These are phyloP conservation scores for Propsilocerus akamusi DNA, from an alignment of 1,140 invertebrate genomes.

Conservation along the genomic window DNA sequence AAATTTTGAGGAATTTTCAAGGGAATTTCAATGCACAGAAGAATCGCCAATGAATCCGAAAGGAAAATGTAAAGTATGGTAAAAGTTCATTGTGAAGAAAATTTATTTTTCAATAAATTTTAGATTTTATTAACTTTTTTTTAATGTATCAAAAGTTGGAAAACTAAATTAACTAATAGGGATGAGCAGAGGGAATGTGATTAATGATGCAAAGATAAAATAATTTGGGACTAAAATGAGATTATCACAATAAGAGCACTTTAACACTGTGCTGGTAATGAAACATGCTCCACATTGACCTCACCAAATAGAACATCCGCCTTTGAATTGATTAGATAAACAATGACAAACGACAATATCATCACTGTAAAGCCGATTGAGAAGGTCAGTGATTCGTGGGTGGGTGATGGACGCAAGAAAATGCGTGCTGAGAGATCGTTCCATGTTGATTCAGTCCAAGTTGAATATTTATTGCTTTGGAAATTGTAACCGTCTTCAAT, in stretches of 20 bases:
- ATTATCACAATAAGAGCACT: too few relatives aligned
- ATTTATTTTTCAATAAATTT: too few relatives aligned
- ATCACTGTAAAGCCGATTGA: constrained; percentile 40
- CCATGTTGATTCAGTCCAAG: constrained; percentile 89
- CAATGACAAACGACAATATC: constrained; percentile 40
- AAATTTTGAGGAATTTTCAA: constrained; percentile 61
- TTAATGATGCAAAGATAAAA: too few relatives aligned
- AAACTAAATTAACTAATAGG: too few relatives aligned
- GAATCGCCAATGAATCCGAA: constrained; percentile 59
- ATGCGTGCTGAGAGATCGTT: constrained; percentile 48
- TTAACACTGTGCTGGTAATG: not conserved
- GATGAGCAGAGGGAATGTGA: too few relatives aligned
- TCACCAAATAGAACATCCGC: constrained; percentile 38
- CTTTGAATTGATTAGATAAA: constrained; percentile 47
- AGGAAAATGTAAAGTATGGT: constrained; percentile 73
- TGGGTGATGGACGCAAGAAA: constrained; percentile 57
- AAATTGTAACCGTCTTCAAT: constrained; percentile 57
- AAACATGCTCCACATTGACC: not conserved
- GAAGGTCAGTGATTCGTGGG: constrained; percentile 45
- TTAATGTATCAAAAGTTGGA: too few relatives aligned
- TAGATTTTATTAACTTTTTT: too few relatives aligned
- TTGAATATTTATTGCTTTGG: constrained; percentile 57
- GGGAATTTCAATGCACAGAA: constrained; percentile 44
- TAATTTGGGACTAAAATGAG: too few relatives aligned
- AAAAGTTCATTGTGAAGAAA: too few relatives aligned